Conservation (phyloP, 2,888 invertebrate species). For the Drosophila paucipuncta region DNA sequence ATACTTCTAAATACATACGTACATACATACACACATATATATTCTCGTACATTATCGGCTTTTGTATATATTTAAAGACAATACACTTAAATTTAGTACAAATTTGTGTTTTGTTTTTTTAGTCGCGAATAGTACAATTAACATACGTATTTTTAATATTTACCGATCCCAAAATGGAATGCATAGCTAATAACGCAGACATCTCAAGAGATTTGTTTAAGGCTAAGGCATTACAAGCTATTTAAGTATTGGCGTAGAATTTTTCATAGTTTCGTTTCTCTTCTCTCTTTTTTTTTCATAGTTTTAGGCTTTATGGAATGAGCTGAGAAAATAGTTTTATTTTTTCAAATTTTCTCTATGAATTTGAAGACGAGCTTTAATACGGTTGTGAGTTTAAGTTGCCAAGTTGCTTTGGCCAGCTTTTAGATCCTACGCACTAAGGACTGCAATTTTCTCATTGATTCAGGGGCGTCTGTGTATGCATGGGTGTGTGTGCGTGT, state of each 20-base stretch:
- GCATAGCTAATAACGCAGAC: constrained; percentile 42
- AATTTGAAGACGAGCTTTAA: constrained; percentile 25
- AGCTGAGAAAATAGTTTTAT: constrained; percentile 3
- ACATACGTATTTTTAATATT: constrained; percentile 48
- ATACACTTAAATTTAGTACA: constrained; percentile 44
- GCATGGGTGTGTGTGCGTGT: neutral
- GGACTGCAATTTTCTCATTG: constrained; percentile 33
- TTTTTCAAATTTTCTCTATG: constrained; percentile 2
- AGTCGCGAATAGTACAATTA: constrained; percentile 25
- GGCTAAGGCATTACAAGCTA: constrained; percentile 71
- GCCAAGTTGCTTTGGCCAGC: constrained; percentile 45
- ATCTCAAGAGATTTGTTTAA: constrained; percentile 48
- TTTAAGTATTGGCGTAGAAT: constrained; percentile 77
- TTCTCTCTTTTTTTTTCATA: constrained; percentile 4
- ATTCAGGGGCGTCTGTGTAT: constrained; percentile 2
- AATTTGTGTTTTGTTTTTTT: constrained; percentile 21
- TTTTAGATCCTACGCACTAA: constrained; percentile 30
- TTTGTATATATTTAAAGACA: constrained; percentile 67
- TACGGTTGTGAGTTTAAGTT: constrained; percentile 21
- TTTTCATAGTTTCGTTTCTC: constrained; percentile 26
- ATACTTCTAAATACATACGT: constrained; percentile 14
- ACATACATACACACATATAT: constrained; percentile 15
- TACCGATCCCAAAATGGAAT: constrained; percentile 52
- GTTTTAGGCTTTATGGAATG: constrained; percentile 29
- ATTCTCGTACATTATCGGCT: neutral